A percentile compares a stretch with the other conserved stretches of the same genome.
Evolutionary conservation across 2,113 vertebrate species (phyloP).

Genomic region (Gallinago jamesoni): DNA sequence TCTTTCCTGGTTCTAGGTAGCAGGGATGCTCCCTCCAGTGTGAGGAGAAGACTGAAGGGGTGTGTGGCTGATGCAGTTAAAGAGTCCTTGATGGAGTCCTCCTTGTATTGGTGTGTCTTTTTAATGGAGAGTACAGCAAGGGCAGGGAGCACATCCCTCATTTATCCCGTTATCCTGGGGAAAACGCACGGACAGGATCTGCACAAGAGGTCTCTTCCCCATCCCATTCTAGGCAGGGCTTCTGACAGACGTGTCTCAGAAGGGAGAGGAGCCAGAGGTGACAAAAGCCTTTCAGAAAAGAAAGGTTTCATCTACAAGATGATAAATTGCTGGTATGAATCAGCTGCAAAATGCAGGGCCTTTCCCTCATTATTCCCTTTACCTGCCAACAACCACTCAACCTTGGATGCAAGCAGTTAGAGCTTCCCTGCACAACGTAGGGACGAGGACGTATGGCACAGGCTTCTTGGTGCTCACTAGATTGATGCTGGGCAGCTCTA

Average conservation of each 20-base stretch:
- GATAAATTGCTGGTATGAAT: not conserved
- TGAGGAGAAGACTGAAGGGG: not conserved
- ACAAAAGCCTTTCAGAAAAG: not conserved
- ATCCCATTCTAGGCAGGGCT: not conserved
- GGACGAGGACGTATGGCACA: not conserved
- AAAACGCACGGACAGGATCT: not conserved
- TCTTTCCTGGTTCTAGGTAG: not conserved
- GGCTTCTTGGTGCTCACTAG: not conserved
- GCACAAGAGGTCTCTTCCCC: not conserved
- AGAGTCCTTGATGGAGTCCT: not conserved
- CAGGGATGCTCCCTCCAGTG: not conserved
- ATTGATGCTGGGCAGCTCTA: not conserved
- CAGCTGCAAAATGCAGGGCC: not conserved
- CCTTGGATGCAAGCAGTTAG: not conserved
- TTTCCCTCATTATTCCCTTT: not conserved
- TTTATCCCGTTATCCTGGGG: not conserved
- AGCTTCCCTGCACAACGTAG: not conserved
- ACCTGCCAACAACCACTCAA: not conserved
- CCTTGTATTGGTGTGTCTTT: not conserved
- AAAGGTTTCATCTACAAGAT: not conserved
- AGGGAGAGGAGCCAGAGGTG: not conserved
- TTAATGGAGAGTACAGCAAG: not conserved
- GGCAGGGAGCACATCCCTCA: not conserved
- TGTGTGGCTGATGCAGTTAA: not conserved
- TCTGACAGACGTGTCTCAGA: not conserved